These are phyloP conservation scores for Nephrotoma guestfalica DNA, from an alignment of 2,888 invertebrate species.

Conservation along the genomic window DNA sequence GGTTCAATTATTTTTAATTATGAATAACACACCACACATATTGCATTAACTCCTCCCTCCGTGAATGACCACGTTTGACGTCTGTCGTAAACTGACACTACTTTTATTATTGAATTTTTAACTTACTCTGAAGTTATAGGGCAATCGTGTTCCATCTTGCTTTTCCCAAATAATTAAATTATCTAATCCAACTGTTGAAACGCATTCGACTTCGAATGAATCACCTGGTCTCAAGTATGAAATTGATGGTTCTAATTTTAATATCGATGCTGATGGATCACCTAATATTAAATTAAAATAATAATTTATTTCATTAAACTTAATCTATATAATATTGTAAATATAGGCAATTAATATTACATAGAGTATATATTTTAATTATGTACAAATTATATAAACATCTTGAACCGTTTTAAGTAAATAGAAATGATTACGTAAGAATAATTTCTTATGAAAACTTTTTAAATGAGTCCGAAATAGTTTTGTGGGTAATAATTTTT, in stretches of 20 bases:
- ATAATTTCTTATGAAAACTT: not conserved
- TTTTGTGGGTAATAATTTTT: not conserved
- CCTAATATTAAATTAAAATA: not conserved
- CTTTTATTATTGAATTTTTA: not conserved
- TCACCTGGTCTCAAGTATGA: constrained; percentile 26
- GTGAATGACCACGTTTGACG: too few relatives aligned
- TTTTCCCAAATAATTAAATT: constrained; percentile 29
- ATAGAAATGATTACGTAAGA: not conserved
- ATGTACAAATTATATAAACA: not conserved
- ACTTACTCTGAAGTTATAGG: constrained; percentile 24
- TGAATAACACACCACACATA: too few relatives aligned
- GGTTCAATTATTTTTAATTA: too few relatives aligned
- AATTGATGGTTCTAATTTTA: constrained; percentile 28
- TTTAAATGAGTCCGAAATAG: not conserved
- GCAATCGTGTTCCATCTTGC: constrained; percentile 24
- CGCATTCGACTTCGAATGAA: constrained; percentile 30
- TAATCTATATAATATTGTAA: not conserved
- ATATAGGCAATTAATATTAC: not conserved
- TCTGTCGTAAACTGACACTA: too few relatives aligned
- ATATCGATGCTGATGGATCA: constrained; percentile 15
- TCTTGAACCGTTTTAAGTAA: too few relatives aligned
- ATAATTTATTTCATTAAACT: not conserved
- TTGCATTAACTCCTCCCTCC: too few relatives aligned
- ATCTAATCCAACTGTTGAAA: constrained; percentile 25
- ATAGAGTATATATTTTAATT: not conserved